Evolutionary conservation across 2,113 vertebrate genomes (phyloP).

Genomic region (Malaclemys terrapin): DNA sequence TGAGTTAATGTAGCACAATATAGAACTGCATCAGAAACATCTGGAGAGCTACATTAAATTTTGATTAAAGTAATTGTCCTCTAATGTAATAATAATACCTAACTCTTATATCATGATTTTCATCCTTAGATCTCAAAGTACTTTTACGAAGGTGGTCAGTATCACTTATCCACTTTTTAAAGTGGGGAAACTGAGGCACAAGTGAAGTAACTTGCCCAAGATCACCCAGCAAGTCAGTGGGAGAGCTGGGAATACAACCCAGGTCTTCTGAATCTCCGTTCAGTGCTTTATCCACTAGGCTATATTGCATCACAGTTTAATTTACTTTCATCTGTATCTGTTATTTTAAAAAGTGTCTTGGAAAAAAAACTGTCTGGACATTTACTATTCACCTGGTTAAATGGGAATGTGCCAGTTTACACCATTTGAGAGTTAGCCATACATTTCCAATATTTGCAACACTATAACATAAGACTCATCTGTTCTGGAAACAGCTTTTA

Average conservation of each 20-base stretch:
- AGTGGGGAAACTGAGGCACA: not conserved
- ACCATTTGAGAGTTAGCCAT: slow-evolving; percentile 14
- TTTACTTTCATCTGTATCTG: not conserved
- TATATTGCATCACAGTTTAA: not conserved
- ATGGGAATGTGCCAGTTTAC: not conserved
- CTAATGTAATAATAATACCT: not conserved
- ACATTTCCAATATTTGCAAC: not conserved
- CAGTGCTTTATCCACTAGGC: not conserved
- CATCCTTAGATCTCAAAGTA: not conserved
- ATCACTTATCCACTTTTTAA: not conserved
- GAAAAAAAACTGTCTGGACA: not conserved
- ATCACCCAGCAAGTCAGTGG: not conserved
- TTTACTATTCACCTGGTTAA: not conserved
- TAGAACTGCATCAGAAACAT: not conserved
- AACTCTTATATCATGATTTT: not conserved
- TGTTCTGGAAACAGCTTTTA: not conserved
- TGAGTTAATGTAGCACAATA: not conserved
- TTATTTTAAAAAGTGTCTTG: not conserved
- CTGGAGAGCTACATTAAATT: not conserved
- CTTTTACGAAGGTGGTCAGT: not conserved
- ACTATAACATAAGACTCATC: not conserved
- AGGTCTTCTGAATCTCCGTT: not conserved
- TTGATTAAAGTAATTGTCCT: fast-evolving
- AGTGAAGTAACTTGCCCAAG: not conserved
- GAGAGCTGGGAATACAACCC: not conserved